phyloP scores from a whole-genome alignment of 2,113 vertebrate species.

The Mionectes macconnelli region DNA sequence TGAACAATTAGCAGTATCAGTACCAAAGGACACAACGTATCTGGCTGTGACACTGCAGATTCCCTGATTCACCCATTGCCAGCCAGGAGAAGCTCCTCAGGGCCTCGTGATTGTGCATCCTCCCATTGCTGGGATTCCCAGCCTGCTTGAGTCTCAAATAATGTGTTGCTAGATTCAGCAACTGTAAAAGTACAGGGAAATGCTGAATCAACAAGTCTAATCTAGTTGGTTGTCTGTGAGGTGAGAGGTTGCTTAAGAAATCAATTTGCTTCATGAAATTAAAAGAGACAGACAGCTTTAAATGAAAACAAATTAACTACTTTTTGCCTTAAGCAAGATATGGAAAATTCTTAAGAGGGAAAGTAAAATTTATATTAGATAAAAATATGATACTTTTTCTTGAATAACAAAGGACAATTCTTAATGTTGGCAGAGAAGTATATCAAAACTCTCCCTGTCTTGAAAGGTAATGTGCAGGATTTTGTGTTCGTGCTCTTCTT shows the following conservation, averaged over 20 bases:
- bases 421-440: neutral
- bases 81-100: neutral
- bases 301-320: neutral
- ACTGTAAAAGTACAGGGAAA: neutral
- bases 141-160: neutral
- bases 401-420: neutral
- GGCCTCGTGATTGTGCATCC: neutral
- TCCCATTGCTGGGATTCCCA: neutral
- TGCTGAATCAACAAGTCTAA: neutral
- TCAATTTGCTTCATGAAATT: neutral
- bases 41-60: neutral
- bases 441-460: neutral
- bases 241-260: neutral
- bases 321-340: neutral
- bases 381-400: neutral
- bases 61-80: neutral
- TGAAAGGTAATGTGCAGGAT: neutral
- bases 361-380: neutral
- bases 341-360: neutral
- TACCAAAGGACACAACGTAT: neutral
- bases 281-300: neutral
- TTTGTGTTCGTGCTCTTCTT: neutral
- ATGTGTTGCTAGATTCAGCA: neutral
- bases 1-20: neutral
- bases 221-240: neutral